These are phyloP conservation scores for Leucophenga montana DNA, from an alignment of 2,888 invertebrate species.

Conservation along the genomic window DNA sequence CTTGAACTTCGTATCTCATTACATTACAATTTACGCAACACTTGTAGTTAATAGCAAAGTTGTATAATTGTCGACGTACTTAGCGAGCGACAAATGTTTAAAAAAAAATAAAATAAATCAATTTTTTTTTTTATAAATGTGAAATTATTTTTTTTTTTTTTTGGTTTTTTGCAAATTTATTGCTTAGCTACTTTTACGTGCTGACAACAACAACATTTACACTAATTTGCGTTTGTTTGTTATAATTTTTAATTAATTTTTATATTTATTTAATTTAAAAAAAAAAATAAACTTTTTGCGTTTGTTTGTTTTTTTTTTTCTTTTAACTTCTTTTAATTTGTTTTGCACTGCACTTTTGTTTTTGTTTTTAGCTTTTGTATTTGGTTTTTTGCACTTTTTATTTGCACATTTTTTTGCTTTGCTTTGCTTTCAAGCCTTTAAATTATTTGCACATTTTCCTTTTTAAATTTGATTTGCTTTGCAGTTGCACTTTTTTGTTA, in stretches of 20 bases:
- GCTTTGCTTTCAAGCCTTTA: neutral
- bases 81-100: neutral
- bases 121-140: too few relatives aligned
- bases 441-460: neutral
- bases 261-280: conserved; percentile 13
- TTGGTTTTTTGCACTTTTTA: conserved; percentile 29
- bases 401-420: neutral
- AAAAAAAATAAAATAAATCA: neutral
- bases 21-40: conserved; percentile 71
- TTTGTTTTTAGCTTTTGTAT: conserved; percentile 25
- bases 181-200: too few relatives aligned
- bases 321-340: conserved; percentile 6
- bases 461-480: neutral
- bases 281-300: neutral
- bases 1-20: conserved; percentile 75
- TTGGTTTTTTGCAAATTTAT: neutral
- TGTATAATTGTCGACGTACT: conserved; percentile 5
- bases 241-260: neutral
- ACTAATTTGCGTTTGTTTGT: neutral
- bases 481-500: neutral
- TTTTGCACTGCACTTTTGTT: conserved; percentile 26
- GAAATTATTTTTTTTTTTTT: too few relatives aligned
- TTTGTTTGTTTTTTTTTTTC: neutral
- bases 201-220: neutral
- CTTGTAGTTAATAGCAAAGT: conserved; percentile 57